phyloP scores from a whole-genome alignment of 1,140 invertebrate genomes.

The Platorchestia sp. region DNA sequence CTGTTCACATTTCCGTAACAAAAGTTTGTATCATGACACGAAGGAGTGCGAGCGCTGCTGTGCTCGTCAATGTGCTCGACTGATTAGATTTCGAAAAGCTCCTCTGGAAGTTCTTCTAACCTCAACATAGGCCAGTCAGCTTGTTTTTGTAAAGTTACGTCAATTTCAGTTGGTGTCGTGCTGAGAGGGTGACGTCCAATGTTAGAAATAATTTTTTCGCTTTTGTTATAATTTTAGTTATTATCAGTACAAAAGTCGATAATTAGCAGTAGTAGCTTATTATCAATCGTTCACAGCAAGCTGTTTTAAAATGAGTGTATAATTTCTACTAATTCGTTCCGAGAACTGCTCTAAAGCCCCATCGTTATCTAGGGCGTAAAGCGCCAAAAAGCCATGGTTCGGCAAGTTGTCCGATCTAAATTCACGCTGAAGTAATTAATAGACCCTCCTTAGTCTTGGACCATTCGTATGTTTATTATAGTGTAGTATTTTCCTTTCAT shows the following conservation, averaged over 20 bases:
- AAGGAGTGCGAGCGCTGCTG: background rate
- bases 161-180: background rate
- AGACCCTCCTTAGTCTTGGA: background rate
- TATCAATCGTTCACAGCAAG: background rate
- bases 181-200: background rate
- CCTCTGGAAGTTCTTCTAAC: background rate
- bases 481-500: background rate
- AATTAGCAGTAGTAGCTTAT: background rate
- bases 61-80: background rate
- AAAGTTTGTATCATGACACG: background rate
- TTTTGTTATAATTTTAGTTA: background rate
- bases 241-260: background rate
- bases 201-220: too few species aligned
- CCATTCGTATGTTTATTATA: background rate
- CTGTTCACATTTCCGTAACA: background rate
- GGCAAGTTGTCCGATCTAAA: background rate
- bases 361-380: background rate
- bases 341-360: background rate
- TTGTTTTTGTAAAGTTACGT: background rate
- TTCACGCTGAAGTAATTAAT: background rate
- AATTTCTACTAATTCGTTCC: background rate
- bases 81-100: background rate
- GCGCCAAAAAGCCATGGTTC: background rate
- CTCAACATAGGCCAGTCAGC: background rate
- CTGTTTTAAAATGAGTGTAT: background rate